Evolutionary conservation across 2,888 invertebrate genomes (phyloP).

Genomic region (Gonocerus acuteangulatus): DNA sequence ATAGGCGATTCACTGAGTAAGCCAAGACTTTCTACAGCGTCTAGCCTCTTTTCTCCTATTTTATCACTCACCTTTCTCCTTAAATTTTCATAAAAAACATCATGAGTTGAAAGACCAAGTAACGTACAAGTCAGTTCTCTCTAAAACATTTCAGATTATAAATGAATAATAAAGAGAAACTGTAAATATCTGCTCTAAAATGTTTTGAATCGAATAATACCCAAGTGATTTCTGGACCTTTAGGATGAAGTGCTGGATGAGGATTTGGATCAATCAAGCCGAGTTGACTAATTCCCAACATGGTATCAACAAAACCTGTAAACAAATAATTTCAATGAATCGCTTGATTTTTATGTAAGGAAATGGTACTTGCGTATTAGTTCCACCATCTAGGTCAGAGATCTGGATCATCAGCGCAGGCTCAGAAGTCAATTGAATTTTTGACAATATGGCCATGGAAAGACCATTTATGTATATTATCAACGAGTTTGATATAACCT

Average conservation of each 20-base stretch:
- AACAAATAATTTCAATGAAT: no score
- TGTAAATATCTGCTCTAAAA: no score
- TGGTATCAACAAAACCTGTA: slow-evolving; percentile 76
- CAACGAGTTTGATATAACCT: not conserved
- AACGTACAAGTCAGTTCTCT: slow-evolving; percentile 77
- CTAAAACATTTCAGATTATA: slow-evolving; percentile 46
- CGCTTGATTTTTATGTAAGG: no score
- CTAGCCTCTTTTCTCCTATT: slow-evolving; percentile 61
- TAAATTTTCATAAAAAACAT: slow-evolving; percentile 89
- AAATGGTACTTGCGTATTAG: no score
- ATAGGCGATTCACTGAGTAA: slow-evolving; percentile 75
- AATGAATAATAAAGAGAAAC: no score
- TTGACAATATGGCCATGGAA: no score
- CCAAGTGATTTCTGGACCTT: slow-evolving; percentile 95
- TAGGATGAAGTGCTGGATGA: slow-evolving; percentile 84
- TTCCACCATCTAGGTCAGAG: no score
- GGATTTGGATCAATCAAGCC: slow-evolving; percentile 80
- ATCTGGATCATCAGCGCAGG: no score
- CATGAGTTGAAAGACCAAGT: slow-evolving; percentile 70
- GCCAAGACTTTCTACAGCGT: slow-evolving; percentile 78
- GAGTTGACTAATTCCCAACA: slow-evolving; percentile 76
- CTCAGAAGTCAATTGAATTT: no score
- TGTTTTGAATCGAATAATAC: no score
- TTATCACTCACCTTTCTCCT: slow-evolving; percentile 73
- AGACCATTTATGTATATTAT: no score